A percentile compares a stretch with the other conserved stretches of the same genome.
phyloP scores from a whole-genome alignment of 2,888 invertebrate species.

The Parnassius glacialis region DNA sequence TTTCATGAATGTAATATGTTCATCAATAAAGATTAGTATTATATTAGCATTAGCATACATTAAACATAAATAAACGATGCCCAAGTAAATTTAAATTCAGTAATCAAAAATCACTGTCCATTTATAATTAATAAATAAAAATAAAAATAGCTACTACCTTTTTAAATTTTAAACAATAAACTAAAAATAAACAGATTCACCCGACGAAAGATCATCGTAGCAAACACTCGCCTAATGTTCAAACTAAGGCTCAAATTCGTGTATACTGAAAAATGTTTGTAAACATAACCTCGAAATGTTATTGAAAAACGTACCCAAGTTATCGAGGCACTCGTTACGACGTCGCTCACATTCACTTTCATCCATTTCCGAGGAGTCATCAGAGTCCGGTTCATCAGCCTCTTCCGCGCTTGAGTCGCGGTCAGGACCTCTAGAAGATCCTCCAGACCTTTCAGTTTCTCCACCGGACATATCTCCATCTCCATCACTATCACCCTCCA shows the following conservation, averaged over 20 bases:
- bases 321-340: conserved; percentile 90
- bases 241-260: conserved; percentile 30
- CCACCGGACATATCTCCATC: conserved; percentile 86
- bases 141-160: too few relatives aligned
- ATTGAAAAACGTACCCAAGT: conserved; percentile 77
- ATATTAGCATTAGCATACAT: too few relatives aligned
- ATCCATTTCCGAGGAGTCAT: conserved; percentile 94
- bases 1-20: too few relatives aligned
- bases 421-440: conserved; percentile 84
- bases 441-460: conserved; percentile 85
- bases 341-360: conserved; percentile 94
- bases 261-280: conserved; percentile 56
- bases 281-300: conserved; percentile 73
- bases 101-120: too few relatives aligned
- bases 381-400: conserved; percentile 90
- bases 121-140: too few relatives aligned
- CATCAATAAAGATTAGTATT: too few relatives aligned
- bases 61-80: too few relatives aligned
- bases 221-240: too few relatives aligned
- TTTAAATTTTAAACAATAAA: too few relatives aligned
- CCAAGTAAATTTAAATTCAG: too few relatives aligned
- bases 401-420: conserved; percentile 88
- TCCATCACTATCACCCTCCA: conserved; percentile 81
- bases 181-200: too few relatives aligned
- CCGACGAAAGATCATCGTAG: too few relatives aligned